These are phyloP conservation scores for Hydropsyche betteni DNA, from an alignment of 2,888 invertebrate genomes.

Conservation along the genomic window DNA sequence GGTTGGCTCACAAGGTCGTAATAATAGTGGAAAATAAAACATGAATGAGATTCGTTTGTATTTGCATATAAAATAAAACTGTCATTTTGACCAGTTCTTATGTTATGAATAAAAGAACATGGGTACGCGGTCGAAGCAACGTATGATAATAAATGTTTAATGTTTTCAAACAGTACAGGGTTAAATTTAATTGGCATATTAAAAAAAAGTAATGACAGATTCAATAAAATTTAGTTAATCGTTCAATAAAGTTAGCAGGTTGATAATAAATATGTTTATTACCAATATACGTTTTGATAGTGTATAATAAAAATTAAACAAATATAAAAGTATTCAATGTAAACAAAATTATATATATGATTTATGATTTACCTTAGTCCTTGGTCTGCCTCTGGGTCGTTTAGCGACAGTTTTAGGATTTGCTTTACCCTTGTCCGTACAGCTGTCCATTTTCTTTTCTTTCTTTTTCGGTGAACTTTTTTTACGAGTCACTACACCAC, in stretches of 20 bases:
- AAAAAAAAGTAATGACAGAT: no score
- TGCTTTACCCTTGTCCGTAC: conserved; percentile 52
- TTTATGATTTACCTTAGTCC: conserved; percentile 58
- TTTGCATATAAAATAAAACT: no score
- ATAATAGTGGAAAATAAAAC: no score
- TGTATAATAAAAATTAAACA: not conserved
- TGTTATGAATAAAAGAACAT: no score
- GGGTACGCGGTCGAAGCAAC: no score
- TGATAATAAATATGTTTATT: not conserved
- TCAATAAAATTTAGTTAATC: not conserved
- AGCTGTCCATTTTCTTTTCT: conserved; percentile 48
- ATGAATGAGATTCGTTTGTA: no score
- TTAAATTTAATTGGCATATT: no score
- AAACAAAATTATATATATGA: not conserved
- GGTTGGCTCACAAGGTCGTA: no score
- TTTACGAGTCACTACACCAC: conserved; percentile 51
- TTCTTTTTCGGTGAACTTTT: conserved; percentile 46
- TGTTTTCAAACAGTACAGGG: no score
- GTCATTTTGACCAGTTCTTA: no score
- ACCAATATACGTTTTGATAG: not conserved
- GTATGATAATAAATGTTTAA: no score
- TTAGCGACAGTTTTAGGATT: conserved; percentile 56
- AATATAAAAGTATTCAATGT: not conserved
- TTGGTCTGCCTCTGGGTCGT: conserved; percentile 59
- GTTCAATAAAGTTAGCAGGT: not conserved